Base-by-base conservation (phyloP, 2,888 invertebrate species). In the Lasioglossum calceatum region DNA sequence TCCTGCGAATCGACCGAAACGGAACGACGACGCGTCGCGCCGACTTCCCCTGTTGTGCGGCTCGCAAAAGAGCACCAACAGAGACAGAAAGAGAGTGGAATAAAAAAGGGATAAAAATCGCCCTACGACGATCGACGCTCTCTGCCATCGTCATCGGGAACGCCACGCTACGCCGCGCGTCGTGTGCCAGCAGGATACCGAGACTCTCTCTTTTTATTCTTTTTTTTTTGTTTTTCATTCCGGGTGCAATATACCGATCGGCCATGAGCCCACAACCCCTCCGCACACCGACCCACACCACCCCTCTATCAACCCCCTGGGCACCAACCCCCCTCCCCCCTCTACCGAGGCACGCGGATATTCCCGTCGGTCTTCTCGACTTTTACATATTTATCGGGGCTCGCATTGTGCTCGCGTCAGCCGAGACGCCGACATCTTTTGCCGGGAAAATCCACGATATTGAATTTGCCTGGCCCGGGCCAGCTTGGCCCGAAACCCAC, bases 361-460 rank as follows among this genome's bases (percentile, higher is more conserved):
- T 86, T 83, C 14, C 42, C 82, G 83, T 78, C 90, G 86, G 82
- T 86, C 89, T 87, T 90, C 90, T 88, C 88, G 90, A 93, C 92
- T 93, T 91, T 93, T 92, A 93, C 93, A 93, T 93, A 93, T 94
- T 93, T 93, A 93, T 94, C 92, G 92, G 88, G 87, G 87, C 86
- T 85, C 90, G 90, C 92, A 92, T 94, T 94, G 93, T 93, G 88
- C 89, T 88, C 91, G 90, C 92, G 92, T 93, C 94, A 93, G 89
- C 87, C 88, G 84, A 81, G 87, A 88, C 90, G 88, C 89, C 90
- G 88, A 90, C 89, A 90, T 91, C 91, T 92, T 92, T 92, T 88
- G 89, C 86, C 84, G 83, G 87, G 88, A 89, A 91, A 92, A 90
- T 89, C 89, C 84, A 88, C 82, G 88, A 91, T 92, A 91, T 93